Conservation (phyloP, 2,113 vertebrate species). For the Dicaeum eximium region DNA sequence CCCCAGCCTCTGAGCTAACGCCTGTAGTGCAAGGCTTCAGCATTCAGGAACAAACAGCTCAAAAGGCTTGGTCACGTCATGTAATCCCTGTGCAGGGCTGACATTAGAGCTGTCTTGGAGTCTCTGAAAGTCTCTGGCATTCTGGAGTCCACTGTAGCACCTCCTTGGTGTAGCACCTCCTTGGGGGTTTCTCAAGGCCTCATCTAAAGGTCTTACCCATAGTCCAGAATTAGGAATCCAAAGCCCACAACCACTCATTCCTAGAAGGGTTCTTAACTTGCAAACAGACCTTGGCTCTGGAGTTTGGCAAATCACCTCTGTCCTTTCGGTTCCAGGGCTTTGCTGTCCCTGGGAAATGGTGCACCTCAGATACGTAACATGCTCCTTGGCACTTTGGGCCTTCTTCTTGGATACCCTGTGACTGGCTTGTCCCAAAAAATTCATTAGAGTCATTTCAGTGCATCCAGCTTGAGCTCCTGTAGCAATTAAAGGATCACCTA, state of each 20-base stretch:
- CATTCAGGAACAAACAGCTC: background rate
- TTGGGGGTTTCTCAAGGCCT: background rate
- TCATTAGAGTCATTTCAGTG: background rate
- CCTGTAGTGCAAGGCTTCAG: background rate
- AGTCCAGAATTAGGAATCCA: background rate
- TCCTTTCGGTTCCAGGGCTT: background rate
- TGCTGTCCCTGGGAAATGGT: background rate
- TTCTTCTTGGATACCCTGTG: background rate
- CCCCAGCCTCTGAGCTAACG: background rate
- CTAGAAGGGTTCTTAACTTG: background rate
- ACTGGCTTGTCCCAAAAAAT: background rate
- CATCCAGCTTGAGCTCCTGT: background rate
- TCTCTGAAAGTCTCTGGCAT: background rate
- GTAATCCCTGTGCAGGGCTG: background rate
- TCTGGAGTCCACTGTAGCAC: background rate
- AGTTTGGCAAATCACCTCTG: background rate
- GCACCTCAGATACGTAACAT: background rate
- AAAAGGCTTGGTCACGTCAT: background rate
- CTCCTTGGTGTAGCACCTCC: background rate
- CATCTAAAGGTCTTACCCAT: background rate
- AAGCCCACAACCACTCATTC: background rate
- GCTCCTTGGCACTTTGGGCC: background rate
- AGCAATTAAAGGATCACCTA: background rate
- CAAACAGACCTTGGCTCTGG: background rate
- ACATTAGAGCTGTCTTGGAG: background rate